Conservation (phyloP, 2,113 vertebrate genomes). For the Xyrauchen texanus region DNA sequence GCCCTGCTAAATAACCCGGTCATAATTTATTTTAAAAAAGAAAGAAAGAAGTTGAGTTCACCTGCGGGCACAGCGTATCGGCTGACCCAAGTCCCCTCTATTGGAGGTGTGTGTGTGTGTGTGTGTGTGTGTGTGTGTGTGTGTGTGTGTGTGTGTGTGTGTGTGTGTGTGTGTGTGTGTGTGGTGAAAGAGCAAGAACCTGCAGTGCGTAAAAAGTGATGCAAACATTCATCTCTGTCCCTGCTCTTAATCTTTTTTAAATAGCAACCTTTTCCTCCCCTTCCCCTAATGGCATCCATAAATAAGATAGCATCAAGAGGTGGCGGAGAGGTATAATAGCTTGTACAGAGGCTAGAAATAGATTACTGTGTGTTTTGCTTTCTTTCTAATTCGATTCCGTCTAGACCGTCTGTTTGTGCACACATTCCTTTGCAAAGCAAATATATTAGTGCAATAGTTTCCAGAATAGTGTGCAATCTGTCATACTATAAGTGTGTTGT, state of each 20-base stretch:
- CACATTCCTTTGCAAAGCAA: neutral
- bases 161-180: conserved; percentile 37
- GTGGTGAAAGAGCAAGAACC: conserved; percentile 43
- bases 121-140: conserved; percentile 29
- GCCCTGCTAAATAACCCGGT: conserved; percentile 1
- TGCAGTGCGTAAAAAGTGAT: conserved; percentile 70
- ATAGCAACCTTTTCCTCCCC: conserved; percentile 58
- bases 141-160: conserved; percentile 35
- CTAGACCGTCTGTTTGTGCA: neutral
- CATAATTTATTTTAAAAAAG: conserved; percentile 29
- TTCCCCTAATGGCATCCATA: conserved; percentile 56
- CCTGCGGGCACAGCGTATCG: neutral
- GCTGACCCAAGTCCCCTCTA: conserved; percentile 13
- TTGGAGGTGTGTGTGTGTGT: conserved; percentile 16
- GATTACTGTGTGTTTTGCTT: conserved; percentile 7
- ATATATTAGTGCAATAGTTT: conserved; percentile 10
- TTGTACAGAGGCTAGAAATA: neutral
- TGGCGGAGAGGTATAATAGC: conserved; percentile 33
- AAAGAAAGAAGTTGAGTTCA: conserved; percentile 38
- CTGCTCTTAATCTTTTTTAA: conserved; percentile 69
- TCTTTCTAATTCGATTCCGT: neutral
- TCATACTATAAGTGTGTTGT: neutral
- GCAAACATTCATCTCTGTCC: conserved; percentile 65
- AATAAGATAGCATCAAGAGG: conserved; percentile 45
- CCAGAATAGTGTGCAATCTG: neutral